Evolutionary conservation across 2,888 invertebrate species (phyloP).

Genomic region (Phlogophora meticulosa): DNA sequence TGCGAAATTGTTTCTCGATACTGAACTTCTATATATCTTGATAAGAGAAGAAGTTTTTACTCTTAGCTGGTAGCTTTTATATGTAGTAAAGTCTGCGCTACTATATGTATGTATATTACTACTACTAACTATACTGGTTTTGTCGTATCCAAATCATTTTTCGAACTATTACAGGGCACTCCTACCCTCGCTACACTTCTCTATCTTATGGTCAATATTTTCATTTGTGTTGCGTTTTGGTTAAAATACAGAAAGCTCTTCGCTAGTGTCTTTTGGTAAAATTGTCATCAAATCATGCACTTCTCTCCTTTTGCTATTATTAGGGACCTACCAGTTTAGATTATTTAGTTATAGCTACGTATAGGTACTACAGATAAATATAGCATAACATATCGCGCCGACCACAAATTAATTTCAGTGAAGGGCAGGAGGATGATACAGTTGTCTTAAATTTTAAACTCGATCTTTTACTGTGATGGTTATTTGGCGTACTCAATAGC

Average conservation of each 20-base stretch:
- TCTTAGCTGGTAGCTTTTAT: background rate
- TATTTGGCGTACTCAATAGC: background rate
- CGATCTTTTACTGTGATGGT: background rate
- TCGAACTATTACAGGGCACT: background rate
- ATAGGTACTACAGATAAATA: too few relatives aligned
- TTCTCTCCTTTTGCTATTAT: background rate
- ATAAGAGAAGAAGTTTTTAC: background rate
- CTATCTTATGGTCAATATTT: conserved; percentile 1
- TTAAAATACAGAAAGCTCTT: background rate
- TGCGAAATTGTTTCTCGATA: conserved; percentile 73
- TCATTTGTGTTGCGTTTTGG: background rate
- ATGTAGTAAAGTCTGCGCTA: background rate
- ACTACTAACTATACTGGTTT: background rate
- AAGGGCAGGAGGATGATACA: too few relatives aligned
- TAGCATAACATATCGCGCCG: too few relatives aligned
- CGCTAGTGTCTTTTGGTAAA: background rate
- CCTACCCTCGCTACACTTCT: background rate
- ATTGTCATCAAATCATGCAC: background rate
- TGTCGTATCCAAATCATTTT: background rate
- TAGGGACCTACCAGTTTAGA: background rate
- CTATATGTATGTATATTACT: too few relatives aligned
- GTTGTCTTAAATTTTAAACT: too few relatives aligned
- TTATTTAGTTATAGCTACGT: too few relatives aligned
- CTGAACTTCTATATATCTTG: background rate
- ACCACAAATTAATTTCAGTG: too few relatives aligned